These are phyloP conservation scores for Macroramphosus scolopax DNA, from an alignment of 2,797 vertebrate genomes.

Conservation along the genomic window DNA sequence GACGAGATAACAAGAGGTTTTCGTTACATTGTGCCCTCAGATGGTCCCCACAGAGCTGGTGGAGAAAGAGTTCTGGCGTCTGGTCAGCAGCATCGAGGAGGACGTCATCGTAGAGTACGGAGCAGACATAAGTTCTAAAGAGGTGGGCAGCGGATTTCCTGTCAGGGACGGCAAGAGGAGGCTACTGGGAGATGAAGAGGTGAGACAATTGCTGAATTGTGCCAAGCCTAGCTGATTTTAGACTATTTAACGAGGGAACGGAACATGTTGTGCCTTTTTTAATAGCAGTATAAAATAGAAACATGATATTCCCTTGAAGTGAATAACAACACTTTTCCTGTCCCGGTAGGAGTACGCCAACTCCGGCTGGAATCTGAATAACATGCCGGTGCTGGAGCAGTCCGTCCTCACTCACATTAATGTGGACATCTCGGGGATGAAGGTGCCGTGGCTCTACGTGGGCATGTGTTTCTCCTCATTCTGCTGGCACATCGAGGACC, in stretches of 20 bases:
- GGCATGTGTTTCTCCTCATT: slow-evolving; percentile 99
- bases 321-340: no score
- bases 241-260: no score
- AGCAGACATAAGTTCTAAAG: slow-evolving; percentile 97
- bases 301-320: no score
- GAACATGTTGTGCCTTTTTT: no score
- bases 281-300: no score
- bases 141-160: slow-evolving; percentile 96
- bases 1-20: no score
- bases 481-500: slow-evolving; percentile 99
- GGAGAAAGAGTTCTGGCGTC: slow-evolving; percentile 97
- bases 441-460: slow-evolving; percentile 97
- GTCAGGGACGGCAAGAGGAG: slow-evolving; percentile 88
- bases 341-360: slow-evolving; percentile 88
- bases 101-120: slow-evolving; percentile 98
- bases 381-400: slow-evolving; percentile 96
- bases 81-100: slow-evolving; percentile 98
- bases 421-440: slow-evolving; percentile 99
- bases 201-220: no score
- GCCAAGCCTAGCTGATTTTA: no score
- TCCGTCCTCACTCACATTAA: slow-evolving; percentile 97
- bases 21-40: slow-evolving; percentile 63
- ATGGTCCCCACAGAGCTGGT: slow-evolving; percentile 99
- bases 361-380: slow-evolving; percentile 98
- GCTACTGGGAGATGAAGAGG: slow-evolving; percentile 93